These are phyloP conservation scores for Xylota segnis DNA, from an alignment of 2,888 invertebrate species.

Conservation along the genomic window DNA sequence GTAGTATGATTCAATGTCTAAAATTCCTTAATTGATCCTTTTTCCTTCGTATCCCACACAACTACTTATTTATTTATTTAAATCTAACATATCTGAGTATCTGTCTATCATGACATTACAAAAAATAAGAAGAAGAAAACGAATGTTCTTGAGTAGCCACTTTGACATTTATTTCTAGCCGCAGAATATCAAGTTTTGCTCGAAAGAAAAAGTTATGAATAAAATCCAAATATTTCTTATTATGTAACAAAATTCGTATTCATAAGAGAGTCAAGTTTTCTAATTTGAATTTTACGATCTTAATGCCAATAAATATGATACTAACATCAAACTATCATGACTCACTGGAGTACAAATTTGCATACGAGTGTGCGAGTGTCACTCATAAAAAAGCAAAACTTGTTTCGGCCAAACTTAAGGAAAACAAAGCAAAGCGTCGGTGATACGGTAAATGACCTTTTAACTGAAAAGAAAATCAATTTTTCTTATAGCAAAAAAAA, in stretches of 20 bases:
- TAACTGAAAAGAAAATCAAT: not conserved
- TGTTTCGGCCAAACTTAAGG: not conserved
- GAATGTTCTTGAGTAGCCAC: not conserved
- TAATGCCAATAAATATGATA: not conserved
- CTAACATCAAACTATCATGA: not conserved
- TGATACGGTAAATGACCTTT: slow-evolving; percentile 31
- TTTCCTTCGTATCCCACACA: too few relatives aligned
- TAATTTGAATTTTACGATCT: slow-evolving; percentile 15
- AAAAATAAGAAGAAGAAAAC: too few relatives aligned
- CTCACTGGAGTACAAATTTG: not conserved
- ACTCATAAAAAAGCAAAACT: not conserved
- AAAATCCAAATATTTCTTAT: slow-evolving; percentile 14
- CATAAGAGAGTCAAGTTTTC: not conserved
- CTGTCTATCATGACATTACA: not conserved
- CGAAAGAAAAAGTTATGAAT: not conserved
- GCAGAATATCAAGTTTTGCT: not conserved
- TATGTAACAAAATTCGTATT: slow-evolving; percentile 15
- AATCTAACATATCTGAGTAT: not conserved
- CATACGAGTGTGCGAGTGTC: not conserved
- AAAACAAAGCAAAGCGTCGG: not conserved
- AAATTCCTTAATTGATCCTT: too few relatives aligned
- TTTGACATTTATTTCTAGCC: not conserved
- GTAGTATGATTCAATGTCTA: too few relatives aligned
- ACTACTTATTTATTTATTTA: too few relatives aligned
- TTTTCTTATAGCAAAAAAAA: not conserved